Evolutionary conservation across 2,888 invertebrate species (phyloP), one percentile per base, ranked within the genome.

Genomic region (Amphipyra tragopoginis): DNA sequence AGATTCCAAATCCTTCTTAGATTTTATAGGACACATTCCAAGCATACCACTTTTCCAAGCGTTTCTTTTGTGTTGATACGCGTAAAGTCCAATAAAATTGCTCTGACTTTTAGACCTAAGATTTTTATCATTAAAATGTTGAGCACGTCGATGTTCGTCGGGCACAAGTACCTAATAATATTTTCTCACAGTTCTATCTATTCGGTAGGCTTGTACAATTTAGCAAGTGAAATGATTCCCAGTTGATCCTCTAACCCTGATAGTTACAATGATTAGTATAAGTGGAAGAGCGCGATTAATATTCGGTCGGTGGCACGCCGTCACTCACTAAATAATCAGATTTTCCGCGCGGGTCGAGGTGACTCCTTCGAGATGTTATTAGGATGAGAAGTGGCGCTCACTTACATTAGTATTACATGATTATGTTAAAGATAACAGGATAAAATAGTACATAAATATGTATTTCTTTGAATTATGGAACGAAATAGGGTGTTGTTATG

Each of bases 261-360:
- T 88, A 83, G 87, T 85, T 81, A 79, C 72, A 82, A 84, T 84
- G 81, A 87, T 85, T 85, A 86, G 82, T 79, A 81, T 82, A 80
- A 83, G 84, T 80, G 77, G 81, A 80, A 81, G 80, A 77, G 77
- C 79, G 51, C 79, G 78, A 86, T 90, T 90, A 90, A 86, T 89
- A 90, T 90, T 90, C 91, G 82, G 85, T 74, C 68, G 79, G 84
- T 76, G 81, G 80, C 77, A 75, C 83, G 84, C 81, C 83, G 81
- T 84, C 86, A 82, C 81, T 86, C 86, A 84, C 77, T 73, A 83
- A 79, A 85, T 90, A 90, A 90, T 89, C 89, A 86, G 87, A 89
- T 90, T 90, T 89, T 80, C 81, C 75, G 79, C 78, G 80, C 74
- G 83, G 81, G 81, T 85, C 81, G 82, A 79, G 79, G 80, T 79